Evolutionary conservation across 2,888 invertebrate species (phyloP), one percentile per base, ranked within the genome.

Genomic region (Drosophila pseudotalamancana): DNA sequence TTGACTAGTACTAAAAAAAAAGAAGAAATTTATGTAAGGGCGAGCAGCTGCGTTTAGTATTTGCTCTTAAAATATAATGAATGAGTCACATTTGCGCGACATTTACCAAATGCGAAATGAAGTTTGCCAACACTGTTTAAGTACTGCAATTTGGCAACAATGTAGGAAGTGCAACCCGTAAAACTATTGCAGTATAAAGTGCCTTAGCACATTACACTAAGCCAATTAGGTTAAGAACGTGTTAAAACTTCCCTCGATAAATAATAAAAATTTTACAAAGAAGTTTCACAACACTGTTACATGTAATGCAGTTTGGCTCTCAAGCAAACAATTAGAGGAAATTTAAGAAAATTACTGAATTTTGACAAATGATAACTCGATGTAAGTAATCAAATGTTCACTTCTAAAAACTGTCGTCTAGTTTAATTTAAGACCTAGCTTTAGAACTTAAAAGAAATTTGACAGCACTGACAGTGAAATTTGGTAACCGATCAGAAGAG

Each of bases 401-500:
- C n/a, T n/a, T n/a, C n/a, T n/a, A n/a, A n/a, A n/a, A n/a, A n/a
- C n/a, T n/a, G n/a, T n/a, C n/a, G n/a, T n/a, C n/a, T n/a, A n/a
- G n/a, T n/a, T n/a, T n/a, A n/a, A n/a, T n/a, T n/a, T n/a, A n/a
- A n/a, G n/a, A n/a, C n/a, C n/a, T n/a, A n/a, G n/a, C n/a, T n/a
- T n/a, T n/a, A n/a, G n/a, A n/a, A n/a, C n/a, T n/a, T n/a, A n/a
- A n/a, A n/a, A n/a, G 6, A 9, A 31, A 6, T 8, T 18, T 8
- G 8, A 18, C 9, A 25, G 6, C 5, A 11, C 18, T 45, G 16
- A 23, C 6, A 6, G 14, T 3, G 55, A 48, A 57, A 12, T 59
- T 51, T n/a, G 43, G 12, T 40, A 55, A 48, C 40, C 27, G 27
- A 1, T n/a, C n/a, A n/a, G n/a, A n/a, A n/a, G n/a, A n/a, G n/a